Base-by-base conservation (phyloP, 2,797 vertebrate genomes). In the Psittacula echo region DNA sequence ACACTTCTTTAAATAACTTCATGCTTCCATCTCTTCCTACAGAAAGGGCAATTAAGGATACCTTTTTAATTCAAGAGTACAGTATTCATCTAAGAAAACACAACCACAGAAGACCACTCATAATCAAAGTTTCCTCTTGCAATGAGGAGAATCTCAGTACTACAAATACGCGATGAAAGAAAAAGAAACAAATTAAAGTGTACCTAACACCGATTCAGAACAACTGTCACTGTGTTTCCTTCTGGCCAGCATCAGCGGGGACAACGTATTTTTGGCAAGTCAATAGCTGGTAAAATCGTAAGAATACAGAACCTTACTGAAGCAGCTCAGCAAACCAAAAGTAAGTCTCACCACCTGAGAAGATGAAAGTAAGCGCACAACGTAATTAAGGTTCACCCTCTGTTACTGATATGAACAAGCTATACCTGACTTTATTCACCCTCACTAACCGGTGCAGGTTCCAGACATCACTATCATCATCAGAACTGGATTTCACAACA, bases 371-470 rank as follows among this genome's bases (percentile, higher is more conserved):
- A 54, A 85, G 34, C 0, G 1, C 47, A 58, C 7, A 6, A 41
- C 0, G 0, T 13, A 75, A 78, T 45, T 53, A 70, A 60, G 17
- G 24, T 39, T 87, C 44, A 60, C 17, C 4, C 9, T 34, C 54
- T 45, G 61, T 23, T 83, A 70, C 48, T 21, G 61, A 0, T 21
- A 66, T 53, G 7, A 66, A 24, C 22, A 62, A 85, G 9, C 1
- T 39, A 17, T 21, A 67, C 44, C 4, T 24, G 9, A 65, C 18
- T 82, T 82, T 5, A 44, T 11, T 67, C 34, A 60, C 24, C 24
- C 54, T 54, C 17, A 22, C 44, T 23, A 11, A 51, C 12, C 21
- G 17, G 37, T 56, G 30, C 73, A 32, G 10, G 47, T 27, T 88
- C n/a, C 73, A 75, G 37, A 56, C 53, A 61, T 39, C 19, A 11